Evolutionary conservation across 1,140 invertebrate genomes (phyloP).

Genomic region (Zaprionus inermis): DNA sequence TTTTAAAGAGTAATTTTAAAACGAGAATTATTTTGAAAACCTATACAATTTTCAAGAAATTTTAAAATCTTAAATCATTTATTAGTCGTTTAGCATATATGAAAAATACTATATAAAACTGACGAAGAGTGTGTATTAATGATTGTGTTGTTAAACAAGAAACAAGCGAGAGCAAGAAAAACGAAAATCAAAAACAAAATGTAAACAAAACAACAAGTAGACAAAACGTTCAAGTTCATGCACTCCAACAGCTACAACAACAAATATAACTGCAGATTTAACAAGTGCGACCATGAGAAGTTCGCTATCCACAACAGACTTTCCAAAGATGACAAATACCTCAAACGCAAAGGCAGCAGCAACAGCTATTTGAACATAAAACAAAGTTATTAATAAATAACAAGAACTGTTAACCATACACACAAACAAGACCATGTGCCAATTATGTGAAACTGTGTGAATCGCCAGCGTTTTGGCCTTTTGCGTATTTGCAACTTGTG

Average conservation of each 20-base stretch:
- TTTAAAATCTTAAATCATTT: constrained; percentile 62
- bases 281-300: constrained; percentile 35
- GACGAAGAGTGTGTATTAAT: constrained; percentile 81
- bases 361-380: constrained; percentile 38
- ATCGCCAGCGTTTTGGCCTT: constrained; percentile 75
- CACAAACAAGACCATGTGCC: constrained; percentile 65
- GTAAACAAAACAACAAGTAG: constrained; percentile 18
- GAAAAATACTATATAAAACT: constrained; percentile 76
- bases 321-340: constrained; percentile 82
- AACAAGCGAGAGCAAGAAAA: constrained; percentile 16
- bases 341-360: constrained; percentile 75
- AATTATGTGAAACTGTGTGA: constrained; percentile 77
- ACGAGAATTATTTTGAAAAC: constrained; percentile 57
- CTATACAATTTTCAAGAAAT: constrained; percentile 46
- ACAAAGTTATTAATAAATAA: constrained; percentile 34
- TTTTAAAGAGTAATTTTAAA: constrained; percentile 78
- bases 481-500: constrained; percentile 79
- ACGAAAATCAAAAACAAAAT: constrained; percentile 23
- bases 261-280: constrained; percentile 20
- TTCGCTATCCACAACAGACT: constrained; percentile 68
- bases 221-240: constrained; percentile 53
- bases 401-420: constrained; percentile 24
- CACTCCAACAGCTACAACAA: constrained; percentile 38
- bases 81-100: constrained; percentile 77
- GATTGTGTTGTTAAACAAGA: constrained; percentile 73